A percentile compares a stretch with the other conserved stretches of the same genome.
Evolutionary conservation across 2,797 vertebrate species (phyloP).

Genomic region (Phylloscopus collybita): DNA sequence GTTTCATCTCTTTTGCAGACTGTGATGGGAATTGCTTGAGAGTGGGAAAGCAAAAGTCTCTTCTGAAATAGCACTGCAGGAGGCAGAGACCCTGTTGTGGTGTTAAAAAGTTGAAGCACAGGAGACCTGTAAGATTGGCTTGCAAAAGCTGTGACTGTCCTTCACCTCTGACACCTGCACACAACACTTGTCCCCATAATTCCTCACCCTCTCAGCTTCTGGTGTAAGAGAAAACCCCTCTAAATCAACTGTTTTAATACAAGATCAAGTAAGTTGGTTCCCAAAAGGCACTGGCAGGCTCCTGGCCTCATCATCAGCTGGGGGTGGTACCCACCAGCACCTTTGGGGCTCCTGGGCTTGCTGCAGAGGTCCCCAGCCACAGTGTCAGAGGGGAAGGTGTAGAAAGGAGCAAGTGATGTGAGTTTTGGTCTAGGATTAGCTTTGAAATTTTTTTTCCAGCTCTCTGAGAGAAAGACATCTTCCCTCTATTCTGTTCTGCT

Average conservation of each 20-base stretch:
- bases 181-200: not conserved
- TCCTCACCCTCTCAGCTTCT: not conserved
- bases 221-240: not conserved
- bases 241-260: not conserved
- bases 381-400: not conserved
- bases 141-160: not conserved
- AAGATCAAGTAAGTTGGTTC: not conserved
- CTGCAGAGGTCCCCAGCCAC: accelerated
- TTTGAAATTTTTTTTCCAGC: not conserved
- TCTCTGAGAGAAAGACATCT: not conserved
- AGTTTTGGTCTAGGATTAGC: not conserved
- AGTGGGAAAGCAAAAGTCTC: not conserved
- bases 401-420: not conserved
- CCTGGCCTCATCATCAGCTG: not conserved
- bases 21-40: not conserved
- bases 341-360: not conserved
- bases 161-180: not conserved
- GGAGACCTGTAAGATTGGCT: not conserved
- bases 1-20: not conserved
- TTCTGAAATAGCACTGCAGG: not conserved
- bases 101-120: not conserved
- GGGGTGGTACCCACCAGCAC: not conserved
- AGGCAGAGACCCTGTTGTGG: not conserved
- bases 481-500: not conserved
- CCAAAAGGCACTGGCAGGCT: not conserved